Base-by-base conservation (phyloP, 2,113 vertebrate genomes). In the Phoxinus phoxinus region DNA sequence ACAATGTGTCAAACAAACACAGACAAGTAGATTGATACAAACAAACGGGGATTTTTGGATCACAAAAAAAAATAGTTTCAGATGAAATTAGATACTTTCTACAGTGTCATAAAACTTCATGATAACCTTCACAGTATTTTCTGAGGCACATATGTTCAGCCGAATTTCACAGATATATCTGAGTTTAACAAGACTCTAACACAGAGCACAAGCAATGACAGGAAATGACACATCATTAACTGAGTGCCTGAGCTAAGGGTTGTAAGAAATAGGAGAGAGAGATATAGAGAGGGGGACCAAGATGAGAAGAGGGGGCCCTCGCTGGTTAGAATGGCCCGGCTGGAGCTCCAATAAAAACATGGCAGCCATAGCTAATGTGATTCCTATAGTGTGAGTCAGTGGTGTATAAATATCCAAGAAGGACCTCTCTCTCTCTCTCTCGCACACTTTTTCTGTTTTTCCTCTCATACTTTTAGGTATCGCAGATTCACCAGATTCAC, bases 331-430 rank as follows among this genome's bases (percentile, higher is more conserved):
- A 80, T 83, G 76, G 80, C 65, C 84, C 41, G 74, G 86, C 84
- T 85, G 75, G 88, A 76, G 86, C 81, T 81, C 84, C 79, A 86
- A 84, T 89, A 87, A 89, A 87, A 87, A 79, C 82, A 86, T 87
- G 75, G 86, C 86, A 86, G 75, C 86, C 84, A 86, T 86, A 76
- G 81, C 81, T 87, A 89, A 89, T 89, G 81, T 87, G 86, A 89
- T 89, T 89, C 84, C 77, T 87, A n/a, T 44, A 44, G 81, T 32
- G 23, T 87, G 88, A 89, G 77, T 89, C 86, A 89, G 81, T 81
- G 46, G 67, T 78, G 78, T 87, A 89, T 89, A 89, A 89, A 89
- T 89, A 91, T 74, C 87, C 86, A 89, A 83, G 87, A 58, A 67
- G 83, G 53, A 56, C 81, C 27, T 25, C 67, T 19, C 37, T 58